These are phyloP conservation scores for Drosophila merina DNA, from an alignment of 2,888 invertebrate genomes.

Conservation along the genomic window DNA sequence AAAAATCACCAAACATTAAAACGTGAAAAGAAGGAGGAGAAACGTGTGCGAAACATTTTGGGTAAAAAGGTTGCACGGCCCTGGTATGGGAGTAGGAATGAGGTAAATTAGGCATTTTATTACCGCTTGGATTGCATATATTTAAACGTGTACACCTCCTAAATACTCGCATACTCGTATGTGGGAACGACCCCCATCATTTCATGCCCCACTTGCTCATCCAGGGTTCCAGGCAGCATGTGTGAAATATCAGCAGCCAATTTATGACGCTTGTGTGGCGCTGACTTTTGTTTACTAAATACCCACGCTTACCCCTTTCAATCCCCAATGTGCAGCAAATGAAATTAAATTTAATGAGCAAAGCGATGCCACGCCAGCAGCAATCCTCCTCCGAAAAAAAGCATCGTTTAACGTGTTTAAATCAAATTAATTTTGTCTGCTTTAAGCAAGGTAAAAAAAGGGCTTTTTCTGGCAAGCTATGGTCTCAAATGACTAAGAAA, in stretches of 20 bases:
- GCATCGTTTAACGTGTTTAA: constrained; percentile 71
- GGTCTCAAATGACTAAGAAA: neutral
- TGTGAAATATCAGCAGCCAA: constrained; percentile 73
- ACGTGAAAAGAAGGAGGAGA: constrained; percentile 4
- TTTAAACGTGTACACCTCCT: constrained; percentile 7
- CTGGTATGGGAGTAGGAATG: constrained; percentile 6
- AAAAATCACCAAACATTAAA: constrained; percentile 41
- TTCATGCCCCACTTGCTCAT: constrained; percentile 17
- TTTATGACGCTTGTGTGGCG: constrained; percentile 70
- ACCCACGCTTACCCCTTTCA: constrained; percentile 11
- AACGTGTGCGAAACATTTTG: constrained; percentile 32
- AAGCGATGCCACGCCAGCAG: constrained; percentile 44
- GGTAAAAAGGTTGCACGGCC: constrained; percentile 31
- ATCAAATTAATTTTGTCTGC: constrained; percentile 64
- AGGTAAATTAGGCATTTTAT: constrained; percentile 77
- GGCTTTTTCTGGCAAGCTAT: neutral
- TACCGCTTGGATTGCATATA: constrained; percentile 48
- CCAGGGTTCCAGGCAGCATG: constrained; percentile 56
- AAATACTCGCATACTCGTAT: constrained; percentile 7
- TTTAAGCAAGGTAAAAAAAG: neutral
- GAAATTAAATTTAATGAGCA: constrained; percentile 72
- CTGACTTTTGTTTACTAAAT: constrained; percentile 64
- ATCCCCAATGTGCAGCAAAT: constrained; percentile 52
- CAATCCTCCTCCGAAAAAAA: constrained; percentile 55
- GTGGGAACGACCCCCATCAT: neutral